A percentile compares a stretch with the other conserved stretches of the same genome.
Conservation (phyloP, 1,140 invertebrate genomes). For the Zophobas atratus region DNA sequence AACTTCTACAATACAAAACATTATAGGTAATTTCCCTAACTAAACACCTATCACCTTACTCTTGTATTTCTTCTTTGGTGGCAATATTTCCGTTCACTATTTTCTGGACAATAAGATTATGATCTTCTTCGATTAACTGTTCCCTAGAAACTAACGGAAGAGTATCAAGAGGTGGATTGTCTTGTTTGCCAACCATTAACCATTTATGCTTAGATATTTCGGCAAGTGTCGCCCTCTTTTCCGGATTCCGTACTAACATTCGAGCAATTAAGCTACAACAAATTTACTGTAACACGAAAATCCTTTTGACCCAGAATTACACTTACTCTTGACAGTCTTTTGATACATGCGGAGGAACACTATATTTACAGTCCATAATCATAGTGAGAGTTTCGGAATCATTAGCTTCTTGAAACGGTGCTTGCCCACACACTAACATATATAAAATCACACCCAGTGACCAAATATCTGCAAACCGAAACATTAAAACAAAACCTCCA, state of each 20-base stretch:
- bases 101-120: constrained; percentile 92
- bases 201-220: constrained; percentile 94
- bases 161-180: constrained; percentile 70
- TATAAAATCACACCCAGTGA: constrained; percentile 98
- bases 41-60: constrained; percentile 74
- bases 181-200: constrained; percentile 76
- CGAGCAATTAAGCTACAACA: constrained; percentile 84
- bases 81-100: constrained; percentile 97
- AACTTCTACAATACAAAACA: constrained; percentile 75
- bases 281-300: constrained; percentile 23
- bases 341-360: constrained; percentile 92
- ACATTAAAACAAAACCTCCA: constrained; percentile 43
- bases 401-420: constrained; percentile 99
- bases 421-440: constrained; percentile 97
- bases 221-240: constrained; percentile 88
- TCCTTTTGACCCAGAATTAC: constrained; percentile 3
- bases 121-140: constrained; percentile 93
- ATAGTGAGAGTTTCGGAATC: constrained; percentile 99
- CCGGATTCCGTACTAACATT: constrained; percentile 95
- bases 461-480: constrained; percentile 88
- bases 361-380: constrained; percentile 99
- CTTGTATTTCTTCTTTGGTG: constrained; percentile 92
- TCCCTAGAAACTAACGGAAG: constrained; percentile 87
- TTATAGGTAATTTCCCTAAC: neutral
- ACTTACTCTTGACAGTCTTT: constrained; percentile 84